These are phyloP conservation scores for Drosophila neotestacea DNA, from an alignment of 2,888 invertebrate genomes.

Conservation along the genomic window DNA sequence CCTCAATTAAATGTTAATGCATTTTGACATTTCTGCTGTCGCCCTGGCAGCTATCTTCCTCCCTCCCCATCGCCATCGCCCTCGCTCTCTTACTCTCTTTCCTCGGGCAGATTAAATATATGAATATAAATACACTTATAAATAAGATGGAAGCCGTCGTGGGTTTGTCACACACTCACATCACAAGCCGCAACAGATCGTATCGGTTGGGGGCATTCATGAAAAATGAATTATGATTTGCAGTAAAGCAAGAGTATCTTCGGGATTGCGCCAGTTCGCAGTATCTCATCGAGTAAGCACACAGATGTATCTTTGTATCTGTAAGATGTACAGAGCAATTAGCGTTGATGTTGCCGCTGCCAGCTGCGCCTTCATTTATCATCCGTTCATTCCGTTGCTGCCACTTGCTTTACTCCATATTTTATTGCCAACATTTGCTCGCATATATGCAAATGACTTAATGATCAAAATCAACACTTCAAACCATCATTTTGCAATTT, in stretches of 20 bases:
- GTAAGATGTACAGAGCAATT: slow-evolving; percentile 71
- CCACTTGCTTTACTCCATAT: slow-evolving; percentile 52
- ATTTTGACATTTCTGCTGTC: slow-evolving; percentile 84
- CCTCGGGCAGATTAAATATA: slow-evolving; percentile 22
- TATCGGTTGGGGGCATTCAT: slow-evolving; percentile 35
- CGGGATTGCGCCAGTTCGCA: slow-evolving; percentile 17
- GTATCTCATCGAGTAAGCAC: slow-evolving; percentile 21
- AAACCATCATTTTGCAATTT: neutral
- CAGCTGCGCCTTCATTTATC: slow-evolving; percentile 82
- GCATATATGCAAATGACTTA: slow-evolving; percentile 59
- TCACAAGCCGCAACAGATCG: slow-evolving; percentile 11
- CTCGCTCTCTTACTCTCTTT: neutral
- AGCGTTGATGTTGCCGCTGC: slow-evolving; percentile 78
- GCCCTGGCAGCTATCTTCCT: slow-evolving; percentile 18
- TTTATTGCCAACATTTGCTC: slow-evolving; percentile 48
- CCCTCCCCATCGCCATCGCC: slow-evolving; percentile 4
- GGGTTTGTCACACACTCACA: slow-evolving; percentile 51
- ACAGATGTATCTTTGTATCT: slow-evolving; percentile 39
- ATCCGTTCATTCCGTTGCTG: slow-evolving; percentile 34
- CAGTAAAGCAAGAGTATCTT: slow-evolving; percentile 33
- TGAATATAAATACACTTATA: slow-evolving; percentile 43
- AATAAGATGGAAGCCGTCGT: slow-evolving; percentile 41
- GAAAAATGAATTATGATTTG: slow-evolving; percentile 64
- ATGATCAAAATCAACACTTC: slow-evolving; percentile 37
- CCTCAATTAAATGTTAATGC: slow-evolving; percentile 85